A percentile compares a stretch with the other conserved stretches of the same genome.
These are phyloP conservation scores for Pipistrellus pygmaeus DNA, from an alignment of 2,797 vertebrate species.

Conservation along the genomic window DNA sequence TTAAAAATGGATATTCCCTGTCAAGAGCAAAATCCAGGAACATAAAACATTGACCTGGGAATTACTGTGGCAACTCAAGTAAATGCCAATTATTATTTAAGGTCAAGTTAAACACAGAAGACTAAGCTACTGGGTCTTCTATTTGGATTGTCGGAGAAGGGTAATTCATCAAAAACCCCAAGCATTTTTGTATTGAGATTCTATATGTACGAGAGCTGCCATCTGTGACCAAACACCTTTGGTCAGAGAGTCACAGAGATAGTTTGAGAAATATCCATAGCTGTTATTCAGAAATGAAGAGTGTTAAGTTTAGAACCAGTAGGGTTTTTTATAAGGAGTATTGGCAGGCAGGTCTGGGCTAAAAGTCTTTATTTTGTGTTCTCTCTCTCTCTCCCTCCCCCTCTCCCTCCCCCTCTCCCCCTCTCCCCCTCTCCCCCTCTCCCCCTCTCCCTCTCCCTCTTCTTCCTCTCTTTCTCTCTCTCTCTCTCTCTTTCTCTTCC, in stretches of 20 bases:
- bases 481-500: background rate
- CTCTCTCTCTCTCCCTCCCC: background rate
- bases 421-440: background rate
- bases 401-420: background rate
- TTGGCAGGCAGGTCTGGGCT: background rate
- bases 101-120: background rate
- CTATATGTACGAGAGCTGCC: background rate
- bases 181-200: background rate
- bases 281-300: background rate
- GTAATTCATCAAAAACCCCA: background rate
- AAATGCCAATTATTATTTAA: slow-evolving; percentile 15
- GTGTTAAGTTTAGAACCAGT: background rate
- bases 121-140: background rate
- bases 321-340: background rate
- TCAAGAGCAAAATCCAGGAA: background rate
- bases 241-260: background rate
- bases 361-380: background rate
- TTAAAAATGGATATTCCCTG: background rate
- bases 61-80: background rate
- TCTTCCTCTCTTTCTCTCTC: background rate
- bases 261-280: background rate
- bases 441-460: no score
- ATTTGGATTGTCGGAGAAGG: background rate
- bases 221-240: background rate
- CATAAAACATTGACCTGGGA: background rate